Base-by-base conservation (phyloP, 2,888 invertebrate genomes). In the Ditula angustiorana region DNA sequence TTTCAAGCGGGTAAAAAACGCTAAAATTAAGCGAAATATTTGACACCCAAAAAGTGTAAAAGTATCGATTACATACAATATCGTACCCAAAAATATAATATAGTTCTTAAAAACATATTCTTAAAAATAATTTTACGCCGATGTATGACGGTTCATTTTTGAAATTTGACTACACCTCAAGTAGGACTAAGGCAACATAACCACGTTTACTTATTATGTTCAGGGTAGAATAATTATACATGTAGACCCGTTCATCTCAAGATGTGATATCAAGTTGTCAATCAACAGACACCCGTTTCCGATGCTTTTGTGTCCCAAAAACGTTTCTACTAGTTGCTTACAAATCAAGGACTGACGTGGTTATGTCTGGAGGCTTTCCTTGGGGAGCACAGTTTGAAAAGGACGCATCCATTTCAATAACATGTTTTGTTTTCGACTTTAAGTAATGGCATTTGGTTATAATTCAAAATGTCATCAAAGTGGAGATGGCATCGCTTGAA, bases 321-420 rank as follows among this genome's bases (percentile, higher is more conserved):
- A 10, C 41, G 19, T 19, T 41, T 41, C 41, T 41, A 41, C 41
- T 41, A 41, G 41, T 41, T 33, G 33, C 33, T 41, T 41, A 41
- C 41, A 41, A 41, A 41, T 41, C 16, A 41, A 41, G 41, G 41
- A 13, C 41, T 41, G 41, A 19, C 41, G 41, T 8, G 10, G 19
- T 41, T 41, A 35, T 35, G 41, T 41, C 41, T 41, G 7, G 19
- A 41, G 41, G 41, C 41, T 41, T 19, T 41, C 41, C 35, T 7
- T 10, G 8, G 19, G 2, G 0, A 19, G 0, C 7, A 8, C 19
- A 41, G 13, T 37, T 13, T 10, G 13, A 5, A 41, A 19, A 10
- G 19, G n/a, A 4, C 13, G 7, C 7, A 13, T 16, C 37, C 16
- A 16, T 0, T 5, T 16, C 2, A 16, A 37, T 7, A 2, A 2